Conservation (phyloP, 2,113 vertebrate genomes). For the Nothocercus julius region DNA sequence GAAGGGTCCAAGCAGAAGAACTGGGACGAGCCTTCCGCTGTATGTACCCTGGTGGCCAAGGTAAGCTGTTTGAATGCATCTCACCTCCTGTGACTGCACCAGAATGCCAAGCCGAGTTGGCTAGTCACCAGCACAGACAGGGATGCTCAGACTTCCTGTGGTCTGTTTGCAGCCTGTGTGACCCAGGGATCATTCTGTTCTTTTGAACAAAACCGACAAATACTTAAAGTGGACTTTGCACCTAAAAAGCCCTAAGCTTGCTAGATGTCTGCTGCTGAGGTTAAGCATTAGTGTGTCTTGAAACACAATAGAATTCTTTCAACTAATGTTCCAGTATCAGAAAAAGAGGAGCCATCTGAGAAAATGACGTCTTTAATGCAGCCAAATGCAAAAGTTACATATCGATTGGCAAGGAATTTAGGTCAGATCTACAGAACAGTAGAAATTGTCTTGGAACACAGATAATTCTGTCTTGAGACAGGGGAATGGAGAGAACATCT, state of each 20-base stretch:
- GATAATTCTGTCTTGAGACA: neutral
- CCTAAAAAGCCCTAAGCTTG: neutral
- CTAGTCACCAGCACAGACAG: rapidly evolving
- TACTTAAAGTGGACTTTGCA: neutral
- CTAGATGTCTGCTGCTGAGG: neutral
- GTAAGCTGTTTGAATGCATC: constrained; percentile 61
- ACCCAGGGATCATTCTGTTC: neutral
- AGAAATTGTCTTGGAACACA: neutral
- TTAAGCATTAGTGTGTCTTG: neutral
- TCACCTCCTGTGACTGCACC: neutral
- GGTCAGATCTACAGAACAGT: neutral
- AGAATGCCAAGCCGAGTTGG: neutral
- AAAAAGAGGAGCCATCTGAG: neutral
- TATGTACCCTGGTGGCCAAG: constrained; percentile 99
- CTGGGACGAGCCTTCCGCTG: constrained; percentile 96
- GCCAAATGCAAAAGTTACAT: neutral
- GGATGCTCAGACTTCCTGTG: neutral
- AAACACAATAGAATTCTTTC: neutral
- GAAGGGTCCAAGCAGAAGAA: constrained; percentile 94
- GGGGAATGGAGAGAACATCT: neutral
- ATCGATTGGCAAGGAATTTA: neutral
- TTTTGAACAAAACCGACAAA: neutral
- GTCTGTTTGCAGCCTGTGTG: neutral
- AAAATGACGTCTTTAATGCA: neutral
- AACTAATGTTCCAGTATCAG: neutral